Conservation (phyloP, 2,113 vertebrate genomes). For the Nannobrachium achirus region DNA sequence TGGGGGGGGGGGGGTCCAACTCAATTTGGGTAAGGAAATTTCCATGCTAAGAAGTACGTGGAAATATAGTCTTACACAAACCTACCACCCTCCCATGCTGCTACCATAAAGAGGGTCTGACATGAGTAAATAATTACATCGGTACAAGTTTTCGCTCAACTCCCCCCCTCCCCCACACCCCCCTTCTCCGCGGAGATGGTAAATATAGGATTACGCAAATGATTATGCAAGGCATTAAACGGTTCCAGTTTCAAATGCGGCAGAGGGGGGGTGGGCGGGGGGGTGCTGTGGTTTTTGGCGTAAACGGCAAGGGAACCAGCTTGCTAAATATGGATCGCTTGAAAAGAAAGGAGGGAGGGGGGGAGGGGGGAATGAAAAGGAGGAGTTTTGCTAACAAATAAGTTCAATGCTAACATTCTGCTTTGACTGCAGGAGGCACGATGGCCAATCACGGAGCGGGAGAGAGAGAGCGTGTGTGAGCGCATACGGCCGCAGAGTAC, state of each 20-base stretch:
- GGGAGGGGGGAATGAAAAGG: not conserved
- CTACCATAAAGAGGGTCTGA: constrained; percentile 28
- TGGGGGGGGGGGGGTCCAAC: not conserved
- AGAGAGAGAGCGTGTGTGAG: not conserved
- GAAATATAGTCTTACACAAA: constrained; percentile 34
- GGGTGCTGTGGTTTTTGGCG: constrained; percentile 34
- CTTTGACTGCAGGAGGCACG: constrained; percentile 6
- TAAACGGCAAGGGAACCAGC: constrained; percentile 25
- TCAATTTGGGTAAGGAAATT: constrained; percentile 44
- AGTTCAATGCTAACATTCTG: constrained; percentile 33
- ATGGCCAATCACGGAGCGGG: constrained; percentile 9
- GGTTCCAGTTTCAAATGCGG: constrained; percentile 47
- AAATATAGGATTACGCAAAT: constrained; percentile 62
- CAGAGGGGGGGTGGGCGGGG: constrained; percentile 21
- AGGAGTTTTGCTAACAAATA: constrained; percentile 24
- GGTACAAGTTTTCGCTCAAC: constrained; percentile 20
- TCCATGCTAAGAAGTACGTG: constrained; percentile 30
- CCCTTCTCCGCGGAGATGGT: constrained; percentile 21
- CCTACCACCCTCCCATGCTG: constrained; percentile 7
- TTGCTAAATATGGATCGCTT: constrained; percentile 49
- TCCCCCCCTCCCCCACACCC: not conserved
- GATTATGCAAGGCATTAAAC: constrained; percentile 44
- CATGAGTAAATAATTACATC: constrained; percentile 53
- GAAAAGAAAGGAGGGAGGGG: constrained; percentile 10
- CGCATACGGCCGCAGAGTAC: not conserved